Base-by-base conservation (phyloP, 2,113 vertebrate genomes). In the Collichthys lucidus region DNA sequence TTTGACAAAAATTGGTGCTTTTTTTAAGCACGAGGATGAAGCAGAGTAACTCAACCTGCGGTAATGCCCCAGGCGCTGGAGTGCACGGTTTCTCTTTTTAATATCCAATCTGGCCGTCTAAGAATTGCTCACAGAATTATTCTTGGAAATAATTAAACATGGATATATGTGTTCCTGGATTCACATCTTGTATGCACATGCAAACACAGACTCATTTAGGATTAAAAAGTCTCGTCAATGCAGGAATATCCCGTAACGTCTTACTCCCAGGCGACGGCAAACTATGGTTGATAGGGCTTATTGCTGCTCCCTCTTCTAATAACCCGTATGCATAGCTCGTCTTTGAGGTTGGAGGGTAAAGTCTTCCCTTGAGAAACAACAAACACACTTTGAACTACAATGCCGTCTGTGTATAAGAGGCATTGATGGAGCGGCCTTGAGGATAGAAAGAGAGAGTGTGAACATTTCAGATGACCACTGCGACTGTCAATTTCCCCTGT, bases 401-500 rank as follows among this genome's bases (percentile, higher is more conserved):
- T 42, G 17, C 35, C 8, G 26, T 57, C 47, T n/a, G 74, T 61
- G 52, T n/a, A 16, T 22, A 49, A n/a, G 26, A 53, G 31, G 40
- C 35, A 56, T 50, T 68, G 69, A 84, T 68, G 75, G 73, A 80
- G 59, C 68, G 53, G 69, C 75, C 66, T 83, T 76, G 29, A 83
- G 84, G 50, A 46, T 60, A 60, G 14, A 83, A 35, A 74, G 50
- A 75, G 78, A 64, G 68, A 83, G 59, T 22, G 24, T 22, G 24
- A 57, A 55, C 44, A 56, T 69, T 67, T 70, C 47, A 91, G 79
- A 88, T 74, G 77, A 82, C 83, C 74, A 79, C 71, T 53, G 69
- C 47, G 79, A 73, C 87, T 84, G 60, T 70, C 85, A 87, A 22
- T 79, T 81, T 86, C 80, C 89, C 72, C n/a, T 2, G 47, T 24